These are phyloP conservation scores for Listronotus bonariensis DNA, from an alignment of 1,140 invertebrate species.

Conservation along the genomic window DNA sequence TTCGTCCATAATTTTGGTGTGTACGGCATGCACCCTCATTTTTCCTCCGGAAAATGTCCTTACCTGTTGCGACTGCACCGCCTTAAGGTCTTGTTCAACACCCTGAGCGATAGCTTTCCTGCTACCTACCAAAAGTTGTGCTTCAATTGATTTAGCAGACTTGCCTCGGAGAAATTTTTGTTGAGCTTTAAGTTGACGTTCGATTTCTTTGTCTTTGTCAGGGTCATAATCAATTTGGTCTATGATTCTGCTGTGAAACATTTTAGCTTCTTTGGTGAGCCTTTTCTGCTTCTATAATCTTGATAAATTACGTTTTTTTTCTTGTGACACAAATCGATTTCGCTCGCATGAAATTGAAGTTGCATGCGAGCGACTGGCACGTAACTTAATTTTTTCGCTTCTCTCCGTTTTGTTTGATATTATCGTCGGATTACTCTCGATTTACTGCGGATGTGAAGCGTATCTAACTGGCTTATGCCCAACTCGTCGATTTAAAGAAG, in stretches of 20 bases:
- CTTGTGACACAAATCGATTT: too few relatives aligned
- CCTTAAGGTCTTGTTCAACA: slow-evolving; percentile 55
- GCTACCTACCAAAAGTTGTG: slow-evolving; percentile 65
- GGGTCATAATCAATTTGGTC: slow-evolving; percentile 49
- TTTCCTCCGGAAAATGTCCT: slow-evolving; percentile 46
- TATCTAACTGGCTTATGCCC: slow-evolving; percentile 63
- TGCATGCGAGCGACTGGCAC: slow-evolving; percentile 57
- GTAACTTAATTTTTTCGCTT: slow-evolving; percentile 68
- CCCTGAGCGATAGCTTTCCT: slow-evolving; percentile 62
- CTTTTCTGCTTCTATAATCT: slow-evolving; percentile 23
- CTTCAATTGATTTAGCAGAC: slow-evolving; percentile 73
- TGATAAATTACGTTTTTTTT: slow-evolving; percentile 25
- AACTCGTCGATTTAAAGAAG: slow-evolving; percentile 73
- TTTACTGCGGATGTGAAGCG: slow-evolving; percentile 55
- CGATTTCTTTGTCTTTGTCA: slow-evolving; percentile 40
- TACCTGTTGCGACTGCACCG: slow-evolving; percentile 48
- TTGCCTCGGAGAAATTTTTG: slow-evolving; percentile 66
- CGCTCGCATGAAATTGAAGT: neutral
- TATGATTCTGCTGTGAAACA: slow-evolving; percentile 49
- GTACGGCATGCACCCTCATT: slow-evolving; percentile 45
- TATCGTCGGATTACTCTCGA: slow-evolving; percentile 65
- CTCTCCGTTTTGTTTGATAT: slow-evolving; percentile 63
- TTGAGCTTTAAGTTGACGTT: slow-evolving; percentile 57
- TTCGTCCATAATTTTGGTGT: slow-evolving; percentile 55
- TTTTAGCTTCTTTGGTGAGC: slow-evolving; percentile 13